Percentiles rank a stretch among this genome's conserved stretches.
These are phyloP conservation scores for Andrena haemorrhoa DNA, from an alignment of 2,888 invertebrate species.

Conservation along the genomic window DNA sequence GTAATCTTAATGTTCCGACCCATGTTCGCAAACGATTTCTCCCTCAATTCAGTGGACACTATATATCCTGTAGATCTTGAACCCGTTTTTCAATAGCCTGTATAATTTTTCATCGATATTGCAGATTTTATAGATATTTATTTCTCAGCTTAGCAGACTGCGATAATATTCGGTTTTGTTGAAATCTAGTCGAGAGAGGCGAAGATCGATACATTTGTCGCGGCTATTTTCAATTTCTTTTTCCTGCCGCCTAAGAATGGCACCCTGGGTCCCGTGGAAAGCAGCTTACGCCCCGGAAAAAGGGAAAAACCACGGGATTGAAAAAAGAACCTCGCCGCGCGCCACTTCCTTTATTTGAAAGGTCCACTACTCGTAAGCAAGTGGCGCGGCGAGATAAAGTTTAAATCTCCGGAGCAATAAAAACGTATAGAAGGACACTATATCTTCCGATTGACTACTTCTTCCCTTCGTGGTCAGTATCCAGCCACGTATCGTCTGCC, in stretches of 20 bases:
- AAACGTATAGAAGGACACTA: constrained; percentile 33
- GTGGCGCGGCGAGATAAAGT: constrained; percentile 55
- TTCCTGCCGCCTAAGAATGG: constrained; percentile 29
- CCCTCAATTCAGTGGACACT: too few relatives aligned
- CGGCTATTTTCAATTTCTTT: constrained; percentile 10
- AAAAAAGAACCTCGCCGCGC: constrained; percentile 39
- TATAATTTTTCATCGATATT: too few relatives aligned
- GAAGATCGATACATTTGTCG: neutral
- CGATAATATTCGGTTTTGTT: too few relatives aligned
- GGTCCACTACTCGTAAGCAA: constrained; percentile 48
- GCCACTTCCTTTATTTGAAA: constrained; percentile 53
- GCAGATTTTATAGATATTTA: too few relatives aligned
- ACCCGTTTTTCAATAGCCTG: too few relatives aligned
- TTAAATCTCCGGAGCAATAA: constrained; percentile 42
- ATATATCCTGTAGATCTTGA: too few relatives aligned
- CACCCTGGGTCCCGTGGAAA: constrained; percentile 34
- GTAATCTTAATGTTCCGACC: too few relatives aligned
- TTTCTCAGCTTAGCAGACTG: too few relatives aligned
- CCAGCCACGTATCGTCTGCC: constrained; percentile 10
- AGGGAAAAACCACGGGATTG: constrained; percentile 42
- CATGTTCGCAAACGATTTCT: too few relatives aligned
- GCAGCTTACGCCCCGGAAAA: constrained; percentile 42
- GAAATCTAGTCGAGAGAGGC: too few relatives aligned
- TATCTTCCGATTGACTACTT: constrained; percentile 38
- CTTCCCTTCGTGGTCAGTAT: neutral